Conservation (phyloP, 37 sponge, comb jelly and placozoan species). For the Haliclona indistincta region DNA sequence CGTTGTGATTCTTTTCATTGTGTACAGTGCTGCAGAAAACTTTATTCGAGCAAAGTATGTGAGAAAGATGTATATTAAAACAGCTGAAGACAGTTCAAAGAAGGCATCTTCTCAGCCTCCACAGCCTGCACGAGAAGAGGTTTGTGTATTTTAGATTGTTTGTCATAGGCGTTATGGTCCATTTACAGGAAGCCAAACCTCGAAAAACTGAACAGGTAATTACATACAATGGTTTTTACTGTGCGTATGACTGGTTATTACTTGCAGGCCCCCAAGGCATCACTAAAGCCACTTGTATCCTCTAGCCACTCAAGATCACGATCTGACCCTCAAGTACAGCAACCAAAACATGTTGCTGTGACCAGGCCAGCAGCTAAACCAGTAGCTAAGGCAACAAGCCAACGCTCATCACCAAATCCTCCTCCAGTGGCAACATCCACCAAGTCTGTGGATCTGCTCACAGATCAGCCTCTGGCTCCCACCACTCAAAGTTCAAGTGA, state of each 20-base stretch:
- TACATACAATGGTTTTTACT: no score
- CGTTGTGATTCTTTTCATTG: neutral
- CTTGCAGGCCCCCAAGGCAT: neutral
- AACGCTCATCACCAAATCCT: neutral
- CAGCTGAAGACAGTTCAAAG: neutral
- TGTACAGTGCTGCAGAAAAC: conserved; percentile 80
- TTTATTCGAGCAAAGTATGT: conserved; percentile 92
- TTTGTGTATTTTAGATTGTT: no score
- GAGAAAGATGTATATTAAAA: conserved; percentile 63
- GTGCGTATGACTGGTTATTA: no score
- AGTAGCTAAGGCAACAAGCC: no score
- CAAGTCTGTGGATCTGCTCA: neutral
- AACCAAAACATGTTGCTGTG: no score
- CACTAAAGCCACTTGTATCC: neutral
- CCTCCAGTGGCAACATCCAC: neutral
- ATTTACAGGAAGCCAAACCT: no score
- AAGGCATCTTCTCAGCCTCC: no score
- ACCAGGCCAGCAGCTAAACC: no score
- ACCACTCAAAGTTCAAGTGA: neutral
- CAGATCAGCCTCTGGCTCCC: neutral
- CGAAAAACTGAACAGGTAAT: no score
- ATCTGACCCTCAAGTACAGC: no score
- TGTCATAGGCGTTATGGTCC: no score
- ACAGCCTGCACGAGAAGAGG: no score
- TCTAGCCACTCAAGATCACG: neutral